Conservation (phyloP, 2,888 invertebrate species). For the Thera britannica region DNA sequence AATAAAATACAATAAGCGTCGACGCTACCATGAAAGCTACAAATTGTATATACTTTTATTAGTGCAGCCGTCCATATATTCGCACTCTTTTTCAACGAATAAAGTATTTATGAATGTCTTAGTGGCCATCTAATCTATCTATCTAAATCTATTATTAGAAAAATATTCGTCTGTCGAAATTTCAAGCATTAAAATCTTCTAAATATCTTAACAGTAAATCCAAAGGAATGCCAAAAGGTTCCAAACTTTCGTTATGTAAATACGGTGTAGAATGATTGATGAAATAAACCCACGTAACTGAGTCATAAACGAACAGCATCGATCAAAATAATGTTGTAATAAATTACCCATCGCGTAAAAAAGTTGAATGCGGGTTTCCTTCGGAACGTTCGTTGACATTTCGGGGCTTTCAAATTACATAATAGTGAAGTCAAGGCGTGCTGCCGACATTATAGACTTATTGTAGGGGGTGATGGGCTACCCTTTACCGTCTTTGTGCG, state of each 20-base stretch:
- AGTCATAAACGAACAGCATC: conserved; percentile 27
- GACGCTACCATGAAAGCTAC: too few species aligned
- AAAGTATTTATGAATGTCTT: too few species aligned
- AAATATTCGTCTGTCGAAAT: conserved; percentile 1
- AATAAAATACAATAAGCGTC: too few species aligned
- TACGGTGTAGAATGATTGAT: conserved; percentile 36
- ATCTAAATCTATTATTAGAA: not conserved
- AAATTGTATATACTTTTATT: too few species aligned
- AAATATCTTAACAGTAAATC: conserved; percentile 18
- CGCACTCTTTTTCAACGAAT: too few species aligned
- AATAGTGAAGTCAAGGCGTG: not conserved
- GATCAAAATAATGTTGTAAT: conserved; percentile 27
- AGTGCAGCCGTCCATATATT: too few species aligned
- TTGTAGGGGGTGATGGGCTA: too few species aligned
- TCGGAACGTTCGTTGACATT: not conserved
- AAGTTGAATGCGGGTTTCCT: conserved; percentile 14
- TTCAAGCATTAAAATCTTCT: conserved; percentile 14
- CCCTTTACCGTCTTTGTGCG: too few species aligned
- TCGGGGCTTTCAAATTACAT: not conserved
- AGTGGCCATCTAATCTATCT: too few species aligned
- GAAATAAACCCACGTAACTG: conserved; percentile 26
- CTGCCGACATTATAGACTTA: too few species aligned
- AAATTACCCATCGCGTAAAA: conserved; percentile 32
- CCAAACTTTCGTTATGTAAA: conserved; percentile 34
- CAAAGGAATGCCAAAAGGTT: conserved; percentile 24